A percentile compares a stretch with the other conserved stretches of the same genome.
Evolutionary conservation across 2,888 invertebrate species (phyloP).

Genomic region (Fragum sueziense): DNA sequence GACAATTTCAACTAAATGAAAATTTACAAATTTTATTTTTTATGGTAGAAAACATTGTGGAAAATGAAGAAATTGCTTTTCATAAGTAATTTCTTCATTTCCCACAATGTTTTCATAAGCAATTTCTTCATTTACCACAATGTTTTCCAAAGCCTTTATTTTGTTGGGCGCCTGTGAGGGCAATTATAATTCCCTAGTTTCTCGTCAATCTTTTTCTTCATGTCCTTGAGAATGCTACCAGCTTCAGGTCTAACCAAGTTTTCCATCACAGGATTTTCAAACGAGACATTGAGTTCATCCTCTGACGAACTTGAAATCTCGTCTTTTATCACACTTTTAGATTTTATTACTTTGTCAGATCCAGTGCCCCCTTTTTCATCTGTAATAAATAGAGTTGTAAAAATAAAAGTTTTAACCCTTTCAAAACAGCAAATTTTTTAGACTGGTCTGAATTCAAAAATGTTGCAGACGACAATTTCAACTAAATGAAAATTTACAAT

Average conservation of each 20-base stretch:
- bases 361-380: conserved; percentile 55
- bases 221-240: conserved; percentile 48
- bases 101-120: conserved; percentile 27
- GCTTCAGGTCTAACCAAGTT: conserved; percentile 37
- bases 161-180: conserved; percentile 48
- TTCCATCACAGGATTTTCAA: conserved; percentile 21
- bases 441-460: no score
- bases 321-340: conserved; percentile 42
- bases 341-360: conserved; percentile 33
- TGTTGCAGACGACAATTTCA: no score
- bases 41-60: no score
- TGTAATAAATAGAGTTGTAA: no score
- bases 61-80: no score
- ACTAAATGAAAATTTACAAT: no score
- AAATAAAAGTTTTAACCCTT: no score
- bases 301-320: conserved; percentile 31
- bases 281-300: conserved; percentile 34
- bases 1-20: no score
- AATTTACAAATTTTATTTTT: no score
- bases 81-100: conserved; percentile 43
- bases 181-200: conserved; percentile 54
- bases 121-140: conserved; percentile 5
- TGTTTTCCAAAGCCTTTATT: conserved; percentile 31
- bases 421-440: no score
- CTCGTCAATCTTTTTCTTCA: conserved; percentile 58